Conservation (phyloP, 2,888 invertebrate species). For the Sesia bembeciformis region DNA sequence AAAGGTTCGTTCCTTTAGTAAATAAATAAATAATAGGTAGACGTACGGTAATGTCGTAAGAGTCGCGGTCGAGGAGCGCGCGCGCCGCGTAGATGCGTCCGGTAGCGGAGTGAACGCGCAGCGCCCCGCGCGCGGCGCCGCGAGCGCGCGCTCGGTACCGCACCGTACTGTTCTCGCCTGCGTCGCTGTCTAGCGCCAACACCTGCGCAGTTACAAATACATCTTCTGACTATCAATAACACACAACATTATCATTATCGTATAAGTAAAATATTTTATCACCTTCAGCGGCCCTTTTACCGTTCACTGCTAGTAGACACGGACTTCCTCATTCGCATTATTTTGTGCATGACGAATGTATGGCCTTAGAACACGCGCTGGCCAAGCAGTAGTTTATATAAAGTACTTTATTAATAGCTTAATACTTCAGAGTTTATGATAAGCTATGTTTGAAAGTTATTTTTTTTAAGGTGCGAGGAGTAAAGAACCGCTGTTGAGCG, state of each 20-base stretch:
- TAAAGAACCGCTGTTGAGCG: no score
- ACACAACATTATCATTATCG: not conserved
- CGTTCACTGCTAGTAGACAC: not conserved
- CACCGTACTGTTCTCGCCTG: conserved; percentile 86
- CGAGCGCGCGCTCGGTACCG: conserved; percentile 80
- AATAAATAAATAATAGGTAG: not conserved
- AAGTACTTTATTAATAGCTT: no score
- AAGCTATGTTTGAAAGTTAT: no score
- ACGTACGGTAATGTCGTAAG: conserved; percentile 37
- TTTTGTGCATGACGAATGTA: no score
- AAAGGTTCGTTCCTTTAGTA: no score
- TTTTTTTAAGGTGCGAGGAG: no score
- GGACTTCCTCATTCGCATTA: no score
- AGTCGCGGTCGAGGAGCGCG: conserved; percentile 77
- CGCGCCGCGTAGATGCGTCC: conserved; percentile 88
- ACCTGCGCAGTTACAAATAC: conserved; percentile 64
- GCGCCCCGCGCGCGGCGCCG: conserved; percentile 84
- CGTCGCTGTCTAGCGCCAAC: conserved; percentile 87
- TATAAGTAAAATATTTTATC: not conserved
- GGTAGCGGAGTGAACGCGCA: conserved; percentile 86
- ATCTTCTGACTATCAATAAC: no score
- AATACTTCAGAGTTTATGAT: no score
- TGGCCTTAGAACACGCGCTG: no score
- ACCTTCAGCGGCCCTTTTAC: no score
- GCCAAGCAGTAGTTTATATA: no score